Evolutionary conservation across 37 sponge, comb jelly and placozoan genomes (phyloP), one percentile per base, ranked within the genome.

Genomic region (Halichondria panicea): DNA sequence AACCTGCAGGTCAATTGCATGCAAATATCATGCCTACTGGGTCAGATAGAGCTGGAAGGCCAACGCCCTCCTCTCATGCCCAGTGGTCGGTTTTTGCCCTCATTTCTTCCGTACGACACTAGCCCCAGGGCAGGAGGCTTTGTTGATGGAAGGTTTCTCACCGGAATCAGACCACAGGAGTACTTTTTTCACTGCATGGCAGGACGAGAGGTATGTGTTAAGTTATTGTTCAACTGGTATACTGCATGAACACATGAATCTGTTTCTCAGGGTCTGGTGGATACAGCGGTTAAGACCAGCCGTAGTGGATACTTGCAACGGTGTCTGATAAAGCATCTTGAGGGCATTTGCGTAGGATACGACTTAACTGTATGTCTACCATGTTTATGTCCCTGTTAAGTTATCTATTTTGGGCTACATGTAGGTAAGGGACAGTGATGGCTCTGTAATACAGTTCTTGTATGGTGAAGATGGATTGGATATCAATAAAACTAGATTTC

Each of bases 271-370:
- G 99, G 99, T 63, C 81, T 97, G 7, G 91, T 97, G 30, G 99
- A 97, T 66, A 97, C 99, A 31, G 99, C 99, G 11, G 99, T 97
- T 22, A 97, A 97, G 81, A 97, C 99, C 39, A 97, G 99, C 77
- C 89, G 99, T 31, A 95, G 96, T 81, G 99, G 99, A 19, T 97
- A 97, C 77, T 79, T 97, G 1, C 99, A 97, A 89, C 41, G 99
- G 30, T 97, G 99, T 43, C 86, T 97, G 56, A 89, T 97, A 54
- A 97, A 97, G 73, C 99, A 97, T 63, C 73, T 97, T 55, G 99
- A 97, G 79, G 95, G 95, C 1, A 60, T 97, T 21, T 72, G 77
- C 72, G 86, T 92, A 3, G 28, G 64, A 28, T 97, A 97, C 70
- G 99, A 97, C 68, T 85, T 88, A 19, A 95, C 95, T 56, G 99